Evolutionary conservation across 2,113 vertebrate genomes (phyloP), one percentile per base, ranked within the genome.

Genomic region (Chascanopsetta lugubris): DNA sequence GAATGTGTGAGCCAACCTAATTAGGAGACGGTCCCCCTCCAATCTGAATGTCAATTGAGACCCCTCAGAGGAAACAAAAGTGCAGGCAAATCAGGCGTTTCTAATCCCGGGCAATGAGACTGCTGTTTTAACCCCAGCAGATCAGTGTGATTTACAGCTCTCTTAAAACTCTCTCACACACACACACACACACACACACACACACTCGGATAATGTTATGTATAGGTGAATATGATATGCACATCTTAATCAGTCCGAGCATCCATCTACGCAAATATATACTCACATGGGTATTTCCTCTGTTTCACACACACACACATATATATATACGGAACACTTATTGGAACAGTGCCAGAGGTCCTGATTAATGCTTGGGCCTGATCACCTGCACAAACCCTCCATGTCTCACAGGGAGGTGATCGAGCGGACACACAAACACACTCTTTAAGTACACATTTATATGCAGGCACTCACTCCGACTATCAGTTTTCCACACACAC

Each of bases 31-130:
- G 77, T 75, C 85, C 87, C 85, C 87, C 85, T 64, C 60, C 76
- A 69, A 67, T 38, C 64, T 79, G 85, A 86, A 87, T 88, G 73
- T 71, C 88, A 87, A 82, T 80, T 51, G 74, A 61, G 64, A 71
- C 67, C 72, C 73, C 72, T 64, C 36, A 24, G 53, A 73, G 67
- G 70, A 68, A 67, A 74, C 59, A 69, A 72, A 79, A 75, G 61
- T 53, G 32, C 18, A 36, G 48, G 54, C 22, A 77, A 90, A 80
- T 68, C 55, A 79, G 83, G 55, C 26, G 27, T 57, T 45, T 67
- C 29, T 74, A 69, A 82, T 80, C 30, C 50, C 38, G 24, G 32
- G 58, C 46, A 67, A 45, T 54, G 38, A 62, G 17, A 56, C n/a
- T 13, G 54, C 53, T 63, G 54, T 60, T 61, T 65, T 70, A 42